Evolutionary conservation across 2,888 invertebrate genomes (phyloP), one percentile per base, ranked within the genome.

Genomic region (Coleophora deauratella): DNA sequence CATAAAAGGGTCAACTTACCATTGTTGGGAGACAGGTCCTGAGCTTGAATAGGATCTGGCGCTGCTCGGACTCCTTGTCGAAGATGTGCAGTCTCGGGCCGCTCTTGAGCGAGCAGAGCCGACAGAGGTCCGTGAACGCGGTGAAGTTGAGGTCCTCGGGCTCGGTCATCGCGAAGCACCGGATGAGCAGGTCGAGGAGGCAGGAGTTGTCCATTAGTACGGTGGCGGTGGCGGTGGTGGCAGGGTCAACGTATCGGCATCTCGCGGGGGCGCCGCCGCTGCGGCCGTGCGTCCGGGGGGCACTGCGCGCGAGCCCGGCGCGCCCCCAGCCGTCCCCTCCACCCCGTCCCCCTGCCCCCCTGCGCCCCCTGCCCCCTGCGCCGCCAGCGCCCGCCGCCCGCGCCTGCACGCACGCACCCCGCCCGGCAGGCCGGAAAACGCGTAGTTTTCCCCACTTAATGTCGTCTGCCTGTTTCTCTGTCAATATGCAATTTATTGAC

Each of bases 41-140:
- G 63, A 91, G 87, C 69, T 91, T 91, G 68, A 90, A 90, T 44
- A 91, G 80, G 53, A 91, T 80, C 75, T 91, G 91, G 55, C 91
- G 81, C 68, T 91, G 91, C 66, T 91, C 91, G 40, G 91, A 89
- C 68, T 91, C 90, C 68, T 91, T 90, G 65, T 91, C 91, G 69
- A 91, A 91, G 64, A 91, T 89, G 68, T 91, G 89, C 55, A 91
- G 86, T 69, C 91, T 86, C 54, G 90, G 89, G 50, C 89, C 91
- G 65, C 89, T 89, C 75, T 90, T 91, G 56, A 91, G 80, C 55
- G 91, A 90, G 71, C 91, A 91, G 53, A 91, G 85, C 66, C 91
- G 87, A 71, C 91, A 91, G 56, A 91, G 86, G 81, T 91, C 91
- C 51, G 89, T 87, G 75, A 91, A 91, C 66, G 88, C 88, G 60